Evolutionary conservation across 2,888 invertebrate genomes (phyloP), one percentile per base, ranked within the genome.

Genomic region (Thymelicus lineola): DNA sequence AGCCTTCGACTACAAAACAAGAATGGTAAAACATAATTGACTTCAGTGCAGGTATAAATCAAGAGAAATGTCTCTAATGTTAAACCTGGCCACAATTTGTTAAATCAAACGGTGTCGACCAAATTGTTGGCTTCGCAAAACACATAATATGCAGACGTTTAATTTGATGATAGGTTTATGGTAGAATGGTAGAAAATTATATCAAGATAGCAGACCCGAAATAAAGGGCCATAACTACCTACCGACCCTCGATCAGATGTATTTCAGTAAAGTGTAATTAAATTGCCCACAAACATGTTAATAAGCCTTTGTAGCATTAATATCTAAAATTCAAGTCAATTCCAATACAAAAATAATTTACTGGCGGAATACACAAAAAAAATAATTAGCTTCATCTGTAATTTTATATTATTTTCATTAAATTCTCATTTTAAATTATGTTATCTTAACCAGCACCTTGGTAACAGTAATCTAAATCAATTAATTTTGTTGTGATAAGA

Each of bases 61-160:
- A 82, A 77, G 76, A 74, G 76, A 78, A 80, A 80, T 77, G 76
- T 77, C 84, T 85, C 81, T 80, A 82, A 82, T 75, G 65, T 64
- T 63, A 50, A 42, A 63, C 36, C 59, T 20, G 62, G 65, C 70
- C 66, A 82, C 82, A 86, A 86, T 90, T 88, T 86, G 76, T 83
- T 83, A 86, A 90, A 91, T 87, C 82, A 89, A 89, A 89, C 84
- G 85, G 83, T 82, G 81, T 82, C 77, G 76, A 80, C 75, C 76
- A 86, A 91, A 93, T 90, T 90, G 87, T 79, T 81, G 82, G 85
- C 82, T 86, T 78, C 82, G 84, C 84, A 86, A 91, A 92, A 88
- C 85, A 86, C 86, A 86, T 91, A 91, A 91, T 89, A 86, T 84
- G 85, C 84, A 85, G 85, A 88, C 87, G 87, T 91, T 91, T 90